Conservation (phyloP, 2,113 vertebrate genomes). For the western clawed frog (Xenopus tropicalis) region DNA sequence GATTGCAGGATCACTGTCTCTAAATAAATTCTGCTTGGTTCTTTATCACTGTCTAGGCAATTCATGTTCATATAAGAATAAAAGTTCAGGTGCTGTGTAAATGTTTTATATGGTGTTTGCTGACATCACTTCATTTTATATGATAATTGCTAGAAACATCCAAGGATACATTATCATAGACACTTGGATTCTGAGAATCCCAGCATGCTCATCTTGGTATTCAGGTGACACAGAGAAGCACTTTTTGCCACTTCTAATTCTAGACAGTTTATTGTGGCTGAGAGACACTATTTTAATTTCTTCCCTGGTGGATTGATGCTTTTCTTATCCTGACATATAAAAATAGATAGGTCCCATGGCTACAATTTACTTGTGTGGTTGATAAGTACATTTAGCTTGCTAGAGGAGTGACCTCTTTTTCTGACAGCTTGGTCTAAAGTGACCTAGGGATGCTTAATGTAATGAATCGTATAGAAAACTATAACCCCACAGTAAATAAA, state of each 20-base stretch:
- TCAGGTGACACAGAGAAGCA: not conserved
- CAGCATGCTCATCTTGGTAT: not conserved
- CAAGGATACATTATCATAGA: no score
- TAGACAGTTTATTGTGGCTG: not conserved
- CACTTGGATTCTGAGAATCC: no score
- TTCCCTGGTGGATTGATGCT: not conserved
- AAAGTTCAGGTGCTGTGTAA: no score
- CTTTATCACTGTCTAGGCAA: no score
- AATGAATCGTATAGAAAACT: no score
- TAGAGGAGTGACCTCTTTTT: constrained; percentile 12
- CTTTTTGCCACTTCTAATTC: not conserved
- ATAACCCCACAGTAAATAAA: no score
- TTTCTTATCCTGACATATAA: not conserved
- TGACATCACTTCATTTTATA: no score
- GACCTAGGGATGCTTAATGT: not conserved
- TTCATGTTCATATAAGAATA: no score
- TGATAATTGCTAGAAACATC: no score
- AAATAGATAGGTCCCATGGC: constrained; percentile 13
- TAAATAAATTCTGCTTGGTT: no score
- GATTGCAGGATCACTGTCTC: no score
- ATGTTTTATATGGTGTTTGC: no score
- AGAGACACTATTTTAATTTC: constrained; percentile 1
- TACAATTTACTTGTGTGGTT: not conserved
- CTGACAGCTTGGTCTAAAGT: not conserved
- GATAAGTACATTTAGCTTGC: constrained; percentile 1